Conservation (phyloP, 2,113 vertebrate species). For the Vimba vimba region DNA sequence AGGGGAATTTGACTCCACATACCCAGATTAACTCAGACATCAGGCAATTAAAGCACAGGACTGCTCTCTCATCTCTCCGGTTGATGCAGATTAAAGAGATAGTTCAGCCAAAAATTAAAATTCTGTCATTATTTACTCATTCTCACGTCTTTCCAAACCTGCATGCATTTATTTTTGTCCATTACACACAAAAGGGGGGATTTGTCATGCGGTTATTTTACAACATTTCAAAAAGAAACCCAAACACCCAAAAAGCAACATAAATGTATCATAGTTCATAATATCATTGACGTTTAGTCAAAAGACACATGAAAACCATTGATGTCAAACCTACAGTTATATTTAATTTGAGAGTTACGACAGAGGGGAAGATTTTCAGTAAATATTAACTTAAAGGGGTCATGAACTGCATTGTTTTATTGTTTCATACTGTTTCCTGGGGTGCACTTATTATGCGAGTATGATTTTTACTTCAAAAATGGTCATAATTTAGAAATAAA, state of each 20-base stretch:
- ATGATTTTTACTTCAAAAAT: no score
- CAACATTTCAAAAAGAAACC: background rate
- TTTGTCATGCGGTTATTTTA: background rate
- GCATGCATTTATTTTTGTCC: background rate
- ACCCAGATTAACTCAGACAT: conserved; percentile 38
- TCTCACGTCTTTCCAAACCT: background rate
- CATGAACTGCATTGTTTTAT: no score
- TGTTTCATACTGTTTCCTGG: no score
- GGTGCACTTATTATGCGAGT: no score
- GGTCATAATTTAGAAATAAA: no score
- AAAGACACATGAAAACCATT: background rate
- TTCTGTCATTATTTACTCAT: background rate
- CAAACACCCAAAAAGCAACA: background rate
- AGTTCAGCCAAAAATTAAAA: background rate
- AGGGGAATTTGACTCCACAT: conserved; percentile 18
- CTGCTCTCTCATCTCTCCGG: conserved; percentile 7
- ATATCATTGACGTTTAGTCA: background rate
- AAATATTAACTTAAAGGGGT: background rate
- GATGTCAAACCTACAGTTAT: background rate
- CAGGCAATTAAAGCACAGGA: conserved; percentile 25
- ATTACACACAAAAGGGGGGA: background rate
- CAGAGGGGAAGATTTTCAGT: background rate
- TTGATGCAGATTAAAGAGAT: conserved; percentile 28
- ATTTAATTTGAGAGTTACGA: background rate
- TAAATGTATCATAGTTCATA: background rate